Evolutionary conservation across 2,888 invertebrate genomes (phyloP).

Genomic region (Philereme transversata): DNA sequence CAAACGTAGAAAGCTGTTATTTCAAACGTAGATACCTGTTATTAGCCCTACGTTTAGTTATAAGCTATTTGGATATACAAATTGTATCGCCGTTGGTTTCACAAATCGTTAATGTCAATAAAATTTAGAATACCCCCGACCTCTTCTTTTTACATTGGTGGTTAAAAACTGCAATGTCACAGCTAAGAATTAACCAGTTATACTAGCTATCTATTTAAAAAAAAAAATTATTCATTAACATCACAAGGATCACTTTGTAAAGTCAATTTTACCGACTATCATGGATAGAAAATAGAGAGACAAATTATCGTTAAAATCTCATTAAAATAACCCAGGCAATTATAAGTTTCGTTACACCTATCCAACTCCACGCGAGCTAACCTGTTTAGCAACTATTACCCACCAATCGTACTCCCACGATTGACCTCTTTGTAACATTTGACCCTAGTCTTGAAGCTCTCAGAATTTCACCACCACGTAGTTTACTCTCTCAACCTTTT

Average conservation of each 20-base stretch:
- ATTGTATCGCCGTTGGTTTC: too few relatives aligned
- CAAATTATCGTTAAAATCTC: conserved; percentile 5
- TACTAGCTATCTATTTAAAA: too few relatives aligned
- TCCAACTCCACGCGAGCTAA: conserved; percentile 14
- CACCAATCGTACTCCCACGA: background rate
- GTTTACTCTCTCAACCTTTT: conserved; percentile 10
- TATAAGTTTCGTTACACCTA: conserved; percentile 19
- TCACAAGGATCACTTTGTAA: too few relatives aligned
- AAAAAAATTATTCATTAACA: background rate
- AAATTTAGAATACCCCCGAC: too few relatives aligned
- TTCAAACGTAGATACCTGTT: too few relatives aligned
- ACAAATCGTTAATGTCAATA: too few relatives aligned
- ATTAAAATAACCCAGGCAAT: conserved; percentile 9
- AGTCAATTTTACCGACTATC: background rate
- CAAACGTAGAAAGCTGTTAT: too few relatives aligned
- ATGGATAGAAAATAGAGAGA: background rate
- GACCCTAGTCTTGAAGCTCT: conserved; percentile 18
- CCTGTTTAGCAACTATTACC: conserved; percentile 12
- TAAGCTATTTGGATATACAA: too few relatives aligned
- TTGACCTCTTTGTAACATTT: conserved; percentile 15
- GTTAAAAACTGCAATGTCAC: too few relatives aligned
- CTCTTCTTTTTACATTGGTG: too few relatives aligned
- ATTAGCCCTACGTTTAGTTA: too few relatives aligned
- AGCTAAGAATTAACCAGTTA: too few relatives aligned
- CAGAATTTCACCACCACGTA: conserved; percentile 16